Evolutionary conservation across 2,888 invertebrate species (phyloP).

Genomic region (Tetanocera ferruginea): DNA sequence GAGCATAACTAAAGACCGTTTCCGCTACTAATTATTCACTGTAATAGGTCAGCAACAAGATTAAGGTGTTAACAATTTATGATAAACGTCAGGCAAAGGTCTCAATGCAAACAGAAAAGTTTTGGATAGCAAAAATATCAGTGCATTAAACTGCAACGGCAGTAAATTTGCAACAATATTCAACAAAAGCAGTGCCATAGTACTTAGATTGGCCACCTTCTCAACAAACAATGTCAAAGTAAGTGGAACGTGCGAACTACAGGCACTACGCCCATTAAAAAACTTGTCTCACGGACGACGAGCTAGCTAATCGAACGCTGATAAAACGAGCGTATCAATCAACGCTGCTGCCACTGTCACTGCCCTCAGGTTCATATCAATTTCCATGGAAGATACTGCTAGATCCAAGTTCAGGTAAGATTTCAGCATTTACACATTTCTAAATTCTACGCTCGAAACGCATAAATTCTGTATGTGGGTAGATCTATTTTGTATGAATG

Average conservation of each 20-base stretch:
- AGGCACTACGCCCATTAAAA: slow-evolving; percentile 30
- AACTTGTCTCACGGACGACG: not conserved
- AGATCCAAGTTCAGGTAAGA: slow-evolving; percentile 57
- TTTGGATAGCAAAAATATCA: not conserved
- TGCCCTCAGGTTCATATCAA: not conserved
- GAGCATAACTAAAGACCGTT: slow-evolving; percentile 1
- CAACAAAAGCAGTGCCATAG: too few species aligned
- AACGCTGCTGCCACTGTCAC: not conserved
- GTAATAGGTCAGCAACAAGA: not conserved
- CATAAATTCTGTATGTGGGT: slow-evolving; percentile 1
- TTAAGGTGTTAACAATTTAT: not conserved
- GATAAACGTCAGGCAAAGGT: not conserved
- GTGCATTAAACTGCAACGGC: not conserved
- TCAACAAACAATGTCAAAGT: not conserved
- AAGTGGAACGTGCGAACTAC: not conserved
- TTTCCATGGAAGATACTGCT: slow-evolving; percentile 44
- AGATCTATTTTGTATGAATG: not conserved
- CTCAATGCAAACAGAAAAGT: not conserved
- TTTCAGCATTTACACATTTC: not conserved
- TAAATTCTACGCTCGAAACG: not conserved
- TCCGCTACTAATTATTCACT: not conserved
- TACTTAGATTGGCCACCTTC: not conserved
- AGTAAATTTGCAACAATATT: too few species aligned
- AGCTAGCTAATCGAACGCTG: not conserved
- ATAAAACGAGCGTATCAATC: not conserved